Evolutionary conservation across 2,113 vertebrate species (phyloP).

Genomic region (Plecotus auritus): DNA sequence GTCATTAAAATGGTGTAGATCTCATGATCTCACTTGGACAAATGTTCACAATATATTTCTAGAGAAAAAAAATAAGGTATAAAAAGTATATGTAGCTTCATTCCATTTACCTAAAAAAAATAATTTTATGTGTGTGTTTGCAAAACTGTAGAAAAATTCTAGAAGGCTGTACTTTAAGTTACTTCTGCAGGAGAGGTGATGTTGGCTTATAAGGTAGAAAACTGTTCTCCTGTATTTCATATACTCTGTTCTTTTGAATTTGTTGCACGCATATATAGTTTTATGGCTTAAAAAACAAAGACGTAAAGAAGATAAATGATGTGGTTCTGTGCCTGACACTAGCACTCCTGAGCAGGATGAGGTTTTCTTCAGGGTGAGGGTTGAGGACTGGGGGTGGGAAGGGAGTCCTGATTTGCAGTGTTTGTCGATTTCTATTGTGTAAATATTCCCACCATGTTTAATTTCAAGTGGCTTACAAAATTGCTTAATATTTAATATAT

Average conservation of each 20-base stretch:
- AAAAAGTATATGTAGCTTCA: background rate
- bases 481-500: background rate
- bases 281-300: background rate
- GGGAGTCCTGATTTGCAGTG: background rate
- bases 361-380: background rate
- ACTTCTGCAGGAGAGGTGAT: background rate
- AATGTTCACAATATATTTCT: constrained; percentile 14
- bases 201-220: background rate
- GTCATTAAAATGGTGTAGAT: background rate
- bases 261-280: background rate
- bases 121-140: background rate
- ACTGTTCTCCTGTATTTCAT: background rate
- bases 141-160: constrained; percentile 10
- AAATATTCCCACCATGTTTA: background rate
- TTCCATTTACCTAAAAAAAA: constrained; percentile 7
- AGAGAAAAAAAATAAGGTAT: background rate
- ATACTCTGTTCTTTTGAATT: background rate
- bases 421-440: background rate
- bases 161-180: background rate
- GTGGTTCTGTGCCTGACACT: background rate
- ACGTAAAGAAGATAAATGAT: background rate
- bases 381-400: too few relatives aligned
- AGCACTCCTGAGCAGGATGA: background rate
- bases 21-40: background rate
- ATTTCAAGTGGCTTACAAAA: constrained; percentile 4